Percentiles rank a stretch among this genome's conserved stretches.
Conservation (phyloP, 2,888 invertebrate genomes). For the Tanytarsus gracilentus region DNA sequence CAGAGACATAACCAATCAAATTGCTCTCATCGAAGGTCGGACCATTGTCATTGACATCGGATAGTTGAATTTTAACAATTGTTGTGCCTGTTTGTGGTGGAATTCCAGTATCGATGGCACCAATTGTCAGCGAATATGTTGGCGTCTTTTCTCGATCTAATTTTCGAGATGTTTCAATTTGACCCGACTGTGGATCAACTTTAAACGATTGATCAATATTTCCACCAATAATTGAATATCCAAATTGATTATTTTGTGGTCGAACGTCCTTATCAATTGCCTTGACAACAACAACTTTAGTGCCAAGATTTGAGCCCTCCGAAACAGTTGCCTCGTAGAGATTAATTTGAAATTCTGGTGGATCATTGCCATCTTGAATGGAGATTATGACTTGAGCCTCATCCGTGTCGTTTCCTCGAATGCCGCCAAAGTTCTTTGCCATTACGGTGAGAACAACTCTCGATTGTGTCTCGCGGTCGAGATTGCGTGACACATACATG, state of each 20-base stretch:
- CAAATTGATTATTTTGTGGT: slow-evolving; percentile 84
- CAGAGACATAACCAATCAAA: slow-evolving; percentile 67
- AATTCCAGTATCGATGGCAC: slow-evolving; percentile 78
- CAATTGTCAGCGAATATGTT: slow-evolving; percentile 65
- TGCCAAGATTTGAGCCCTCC: slow-evolving; percentile 68
- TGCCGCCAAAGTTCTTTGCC: slow-evolving; percentile 90
- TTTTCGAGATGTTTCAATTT: slow-evolving; percentile 63
- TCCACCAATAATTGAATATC: slow-evolving; percentile 79
- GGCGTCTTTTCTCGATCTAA: slow-evolving; percentile 75
- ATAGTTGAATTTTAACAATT: slow-evolving; percentile 66
- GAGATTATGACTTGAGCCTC: slow-evolving; percentile 89
- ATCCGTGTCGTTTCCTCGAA: slow-evolving; percentile 89
- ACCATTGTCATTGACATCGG: slow-evolving; percentile 89
- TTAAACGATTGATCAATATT: slow-evolving; percentile 77
- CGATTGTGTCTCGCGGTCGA: slow-evolving; percentile 81
- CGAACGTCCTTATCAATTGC: slow-evolving; percentile 88
- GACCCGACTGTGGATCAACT: slow-evolving; percentile 76
- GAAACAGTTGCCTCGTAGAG: slow-evolving; percentile 70
- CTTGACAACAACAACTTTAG: slow-evolving; percentile 65
- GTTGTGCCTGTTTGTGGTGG: slow-evolving; percentile 91
- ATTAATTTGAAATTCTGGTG: slow-evolving; percentile 78
- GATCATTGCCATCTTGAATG: slow-evolving; percentile 93
- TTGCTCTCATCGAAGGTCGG: slow-evolving; percentile 68
- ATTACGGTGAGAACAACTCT: slow-evolving; percentile 82
- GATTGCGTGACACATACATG: slow-evolving; percentile 69